Conservation (phyloP, 2,888 invertebrate species). For the Arrhopalites spinosus region DNA sequence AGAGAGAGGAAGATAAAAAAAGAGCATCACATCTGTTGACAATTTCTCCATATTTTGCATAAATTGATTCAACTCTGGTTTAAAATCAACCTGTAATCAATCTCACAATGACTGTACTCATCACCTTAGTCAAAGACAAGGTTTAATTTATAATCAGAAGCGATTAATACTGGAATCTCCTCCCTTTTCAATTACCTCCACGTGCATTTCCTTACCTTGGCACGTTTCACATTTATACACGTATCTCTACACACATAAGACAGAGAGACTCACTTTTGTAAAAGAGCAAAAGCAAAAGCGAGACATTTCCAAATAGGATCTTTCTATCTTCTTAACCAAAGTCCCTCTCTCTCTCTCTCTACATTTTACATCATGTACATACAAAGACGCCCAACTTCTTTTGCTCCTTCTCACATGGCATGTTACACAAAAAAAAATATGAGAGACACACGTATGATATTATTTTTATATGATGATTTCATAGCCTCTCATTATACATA, state of each 20-base stretch:
- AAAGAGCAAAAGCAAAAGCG: conserved; percentile 8
- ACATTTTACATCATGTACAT: not conserved
- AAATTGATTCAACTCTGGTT: conserved; percentile 32
- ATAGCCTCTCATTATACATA: no score
- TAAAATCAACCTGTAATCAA: conserved; percentile 12
- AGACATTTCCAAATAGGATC: conserved; percentile 24
- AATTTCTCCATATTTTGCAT: conserved; percentile 49
- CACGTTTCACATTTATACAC: conserved; percentile 25
- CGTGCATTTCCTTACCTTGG: conserved; percentile 45
- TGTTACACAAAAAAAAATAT: no score
- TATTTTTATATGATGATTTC: no score
- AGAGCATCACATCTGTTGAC: conserved; percentile 51
- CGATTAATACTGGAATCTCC: conserved; percentile 50
- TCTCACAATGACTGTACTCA: conserved; percentile 17
- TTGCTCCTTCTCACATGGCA: not conserved
- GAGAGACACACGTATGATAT: no score
- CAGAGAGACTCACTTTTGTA: not conserved
- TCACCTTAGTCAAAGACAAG: conserved; percentile 15
- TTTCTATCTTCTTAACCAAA: conserved; percentile 10
- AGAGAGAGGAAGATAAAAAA: conserved; percentile 25
- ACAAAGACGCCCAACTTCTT: not conserved
- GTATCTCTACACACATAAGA: no score
- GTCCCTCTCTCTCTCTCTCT: not conserved
- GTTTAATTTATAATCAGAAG: conserved; percentile 37
- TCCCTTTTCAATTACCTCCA: conserved; percentile 56